Evolutionary conservation across 2,113 vertebrate genomes (phyloP), one percentile per base, ranked within the genome.

Genomic region (Silurus glanis): DNA sequence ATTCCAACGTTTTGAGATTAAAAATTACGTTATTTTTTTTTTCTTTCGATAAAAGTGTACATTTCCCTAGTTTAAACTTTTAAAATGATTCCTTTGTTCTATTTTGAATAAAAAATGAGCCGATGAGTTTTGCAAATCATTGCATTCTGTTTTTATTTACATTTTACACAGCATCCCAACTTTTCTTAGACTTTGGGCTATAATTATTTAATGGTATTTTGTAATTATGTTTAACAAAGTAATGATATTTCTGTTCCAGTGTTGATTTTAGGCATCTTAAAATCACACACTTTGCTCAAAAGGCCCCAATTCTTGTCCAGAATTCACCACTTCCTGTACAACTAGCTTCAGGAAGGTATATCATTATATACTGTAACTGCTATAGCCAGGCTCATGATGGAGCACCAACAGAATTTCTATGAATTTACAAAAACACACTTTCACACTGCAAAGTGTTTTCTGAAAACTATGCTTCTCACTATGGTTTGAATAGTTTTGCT

Each of bases 401-500:
- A n/a, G 62, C 0, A 37, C 13, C 66, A 69, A 16, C 62, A 67
- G 4, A 72, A 72, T 47, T 72, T 37, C 17, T 19, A 45, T 72
- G 37, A 49, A 21, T 49, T 45, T 21, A 3, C 71, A 9, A 74
- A 72, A 74, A 72, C 37, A 72, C 14, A 13, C 14, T 45, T 16
- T 72, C 17, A 49, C 3, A 49, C 17, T 49, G 71, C 45, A 58
- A 58, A 58, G 16, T 79, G 13, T 78, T 56, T 7, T 56, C 51
- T 56, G 8, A 58, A 79, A 8, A 28, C 58, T 83, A 37, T 86
- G 17, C 78, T 16, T 86, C 85, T 89, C 85, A 75, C 55, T 51
- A 64, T 78, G 23, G 45, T 47, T 69, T 69, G 45, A 66, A 49
- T 21, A 58, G 58, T 45, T 66, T 28, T 85, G 51, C 62, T 16